Conservation (phyloP, 2,888 invertebrate species). For the Allacma fusca region DNA sequence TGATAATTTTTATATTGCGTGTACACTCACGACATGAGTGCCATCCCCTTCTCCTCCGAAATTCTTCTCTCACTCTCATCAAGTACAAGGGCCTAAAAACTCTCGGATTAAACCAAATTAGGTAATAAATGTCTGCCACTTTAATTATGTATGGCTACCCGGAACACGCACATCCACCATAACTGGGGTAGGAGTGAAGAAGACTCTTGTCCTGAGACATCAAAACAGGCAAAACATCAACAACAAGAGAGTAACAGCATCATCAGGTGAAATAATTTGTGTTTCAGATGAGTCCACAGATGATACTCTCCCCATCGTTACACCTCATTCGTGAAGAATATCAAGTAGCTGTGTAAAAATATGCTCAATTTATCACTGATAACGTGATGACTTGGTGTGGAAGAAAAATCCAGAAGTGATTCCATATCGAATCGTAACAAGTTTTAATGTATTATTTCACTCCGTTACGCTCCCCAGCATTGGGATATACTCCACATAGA, state of each 20-base stretch:
- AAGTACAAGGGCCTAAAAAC: neutral
- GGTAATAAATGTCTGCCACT: slow-evolving; percentile 21
- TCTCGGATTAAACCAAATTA: slow-evolving; percentile 20
- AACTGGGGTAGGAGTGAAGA: neutral
- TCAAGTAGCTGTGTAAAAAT: slow-evolving; percentile 3
- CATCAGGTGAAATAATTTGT: too few species aligned
- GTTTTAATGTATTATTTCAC: slow-evolving; percentile 3
- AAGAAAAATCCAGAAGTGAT: slow-evolving; percentile 16
- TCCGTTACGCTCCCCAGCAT: too few species aligned
- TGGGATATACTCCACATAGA: too few species aligned
- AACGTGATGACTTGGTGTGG: slow-evolving; percentile 20
- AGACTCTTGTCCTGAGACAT: neutral
- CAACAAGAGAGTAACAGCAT: neutral
- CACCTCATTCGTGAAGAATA: neutral
- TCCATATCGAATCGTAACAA: slow-evolving; percentile 20
- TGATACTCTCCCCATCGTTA: neutral
- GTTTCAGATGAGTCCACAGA: too few species aligned
- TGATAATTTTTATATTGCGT: slow-evolving; percentile 22
- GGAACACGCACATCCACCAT: neutral
- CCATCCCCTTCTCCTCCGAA: neutral
- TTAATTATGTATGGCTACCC: slow-evolving; percentile 22
- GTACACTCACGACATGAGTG: neutral
- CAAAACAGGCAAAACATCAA: neutral
- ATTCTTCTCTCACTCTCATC: neutral
- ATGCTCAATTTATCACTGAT: slow-evolving; percentile 21